Evolutionary conservation across 2,113 vertebrate genomes (phyloP), one percentile per base, ranked within the genome.

Genomic region (Scartelaos histophorus): DNA sequence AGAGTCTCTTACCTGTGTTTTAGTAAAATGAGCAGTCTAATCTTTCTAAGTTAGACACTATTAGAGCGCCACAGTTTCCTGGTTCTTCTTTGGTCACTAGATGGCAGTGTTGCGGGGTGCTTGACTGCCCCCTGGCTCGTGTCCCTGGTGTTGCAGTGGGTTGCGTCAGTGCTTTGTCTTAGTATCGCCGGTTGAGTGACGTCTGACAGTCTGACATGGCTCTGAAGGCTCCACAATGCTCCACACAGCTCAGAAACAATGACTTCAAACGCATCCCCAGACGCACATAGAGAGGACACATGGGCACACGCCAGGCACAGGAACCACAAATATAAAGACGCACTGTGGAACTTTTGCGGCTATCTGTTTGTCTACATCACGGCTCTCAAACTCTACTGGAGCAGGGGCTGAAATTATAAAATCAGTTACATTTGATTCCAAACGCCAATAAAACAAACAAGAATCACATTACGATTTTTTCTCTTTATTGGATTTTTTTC

Each of bases 131-230:
- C 17, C 19, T 11, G 61, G 61, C 34, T 21, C 34, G 17, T 5
- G 61, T 10, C 61, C 61, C 61, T 3, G 34, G 17, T 34, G 34
- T 43, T 64, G 61, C 61, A 3, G 34, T 12, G 58, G 6, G 61
- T 64, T 64, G 61, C 61, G 61, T 64, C 61, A 64, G 34, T 64
- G 61, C 56, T 25, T 25, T 58, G 13, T 24, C 38, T 35, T n/a
- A n/a, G 25, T 61, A 10, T 17, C 61, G 17, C 17, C 19, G 17
- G 17, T 17, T n/a, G 61, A 64, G 34, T 64, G 61, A 38, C 34
- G 61, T 34, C 61, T 64, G 61, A 64, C 61, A 64, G 61, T 64
- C 61, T 64, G 61, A 64, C 61, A 38, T 43, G 19, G 9, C 51
- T 54, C 51, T 54, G 51, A 54, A 54, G 60, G 19, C 29, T 29